phyloP scores from a whole-genome alignment of 2,797 vertebrate species.

The Anguilla obscura region DNA sequence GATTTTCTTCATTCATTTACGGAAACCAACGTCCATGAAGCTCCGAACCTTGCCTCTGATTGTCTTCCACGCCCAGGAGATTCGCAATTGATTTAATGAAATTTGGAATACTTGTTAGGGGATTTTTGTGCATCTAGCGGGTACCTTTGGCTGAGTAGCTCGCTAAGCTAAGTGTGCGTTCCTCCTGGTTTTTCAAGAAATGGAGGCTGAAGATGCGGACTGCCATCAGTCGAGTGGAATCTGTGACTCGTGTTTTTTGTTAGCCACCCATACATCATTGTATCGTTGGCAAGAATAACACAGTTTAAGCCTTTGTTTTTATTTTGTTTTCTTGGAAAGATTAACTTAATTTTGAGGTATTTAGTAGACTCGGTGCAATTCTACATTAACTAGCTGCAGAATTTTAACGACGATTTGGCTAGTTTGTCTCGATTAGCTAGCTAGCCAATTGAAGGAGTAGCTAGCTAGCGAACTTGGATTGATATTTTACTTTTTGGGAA shows the following conservation, averaged over 20 bases:
- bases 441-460: conserved; percentile 44
- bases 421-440: background rate
- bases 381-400: conserved; percentile 7
- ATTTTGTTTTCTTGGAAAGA: conserved; percentile 17
- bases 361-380: background rate
- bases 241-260: conserved; percentile 64
- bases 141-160: conserved; percentile 29
- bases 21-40: conserved; percentile 59
- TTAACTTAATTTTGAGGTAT: background rate
- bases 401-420: conserved; percentile 18
- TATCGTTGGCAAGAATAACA: conserved; percentile 76
- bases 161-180: conserved; percentile 50
- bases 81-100: background rate
- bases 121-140: conserved; percentile 9
- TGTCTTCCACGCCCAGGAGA: background rate
- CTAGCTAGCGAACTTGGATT: conserved; percentile 62
- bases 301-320: conserved; percentile 48
- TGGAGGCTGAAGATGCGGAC: conserved; percentile 94
- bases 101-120: conserved; percentile 14
- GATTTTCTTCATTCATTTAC: conserved; percentile 69
- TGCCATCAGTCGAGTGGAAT: conserved; percentile 71
- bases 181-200: conserved; percentile 73
- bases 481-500: conserved; percentile 31
- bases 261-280: conserved; percentile 66
- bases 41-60: conserved; percentile 59